Conservation (phyloP, 2,113 vertebrate species). For the Poeciliopsis retropinna region DNA sequence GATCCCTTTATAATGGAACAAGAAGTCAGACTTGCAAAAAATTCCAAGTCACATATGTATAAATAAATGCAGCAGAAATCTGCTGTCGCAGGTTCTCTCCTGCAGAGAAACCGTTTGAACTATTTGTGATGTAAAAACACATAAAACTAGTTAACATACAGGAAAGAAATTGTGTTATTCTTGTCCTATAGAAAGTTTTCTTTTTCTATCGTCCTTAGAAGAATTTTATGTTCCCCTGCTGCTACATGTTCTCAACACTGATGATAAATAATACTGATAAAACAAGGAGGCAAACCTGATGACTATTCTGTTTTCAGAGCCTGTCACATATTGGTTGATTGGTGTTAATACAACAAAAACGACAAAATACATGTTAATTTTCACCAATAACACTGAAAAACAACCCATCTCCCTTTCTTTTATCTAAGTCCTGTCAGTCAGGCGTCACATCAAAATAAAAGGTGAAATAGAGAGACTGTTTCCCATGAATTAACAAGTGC, state of each 20-base stretch:
- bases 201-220: not conserved
- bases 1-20: not conserved
- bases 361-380: slow-evolving; percentile 26
- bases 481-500: slow-evolving; percentile 11
- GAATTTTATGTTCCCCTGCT: not conserved
- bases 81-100: not conserved
- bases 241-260: not conserved
- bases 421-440: slow-evolving; percentile 11
- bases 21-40: not conserved
- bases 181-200: not conserved
- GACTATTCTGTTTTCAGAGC: not conserved
- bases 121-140: not conserved
- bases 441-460: slow-evolving; percentile 37
- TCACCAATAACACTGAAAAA: slow-evolving; percentile 1
- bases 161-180: not conserved
- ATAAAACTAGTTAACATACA: not conserved
- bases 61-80: not conserved
- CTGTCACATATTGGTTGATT: not conserved
- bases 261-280: slow-evolving; percentile 29
- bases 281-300: slow-evolving; percentile 26
- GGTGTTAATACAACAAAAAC: slow-evolving; percentile 20
- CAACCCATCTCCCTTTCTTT: slow-evolving; percentile 10
- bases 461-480: slow-evolving; percentile 31
- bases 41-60: not conserved
- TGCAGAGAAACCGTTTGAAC: not conserved